These are phyloP conservation scores for Lepisosteus oculatus DNA, from an alignment of 2,113 vertebrate genomes.

Conservation along the genomic window DNA sequence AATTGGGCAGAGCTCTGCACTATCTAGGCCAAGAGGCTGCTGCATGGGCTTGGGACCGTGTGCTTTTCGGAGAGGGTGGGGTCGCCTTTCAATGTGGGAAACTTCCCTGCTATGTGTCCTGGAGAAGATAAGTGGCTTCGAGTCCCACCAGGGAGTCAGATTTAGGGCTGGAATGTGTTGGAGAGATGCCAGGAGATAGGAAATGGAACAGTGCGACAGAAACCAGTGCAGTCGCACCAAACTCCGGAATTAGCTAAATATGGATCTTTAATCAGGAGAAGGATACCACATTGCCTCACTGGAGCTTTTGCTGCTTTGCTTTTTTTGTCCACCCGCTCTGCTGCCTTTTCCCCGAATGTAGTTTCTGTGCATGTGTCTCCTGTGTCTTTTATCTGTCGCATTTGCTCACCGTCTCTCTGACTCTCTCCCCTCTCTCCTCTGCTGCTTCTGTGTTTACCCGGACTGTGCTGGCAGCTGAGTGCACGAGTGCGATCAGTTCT, in stretches of 20 bases:
- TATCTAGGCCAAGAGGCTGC: background rate
- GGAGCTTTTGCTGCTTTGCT: background rate
- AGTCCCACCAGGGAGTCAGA: slow-evolving; percentile 12
- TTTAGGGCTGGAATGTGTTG: slow-evolving; percentile 49
- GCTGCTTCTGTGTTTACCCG: background rate
- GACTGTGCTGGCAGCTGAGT: too few species aligned
- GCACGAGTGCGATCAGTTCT: too few species aligned
- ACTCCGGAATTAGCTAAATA: slow-evolving; percentile 28
- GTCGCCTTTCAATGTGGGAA: slow-evolving; percentile 44
- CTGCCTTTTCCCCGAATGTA: background rate
- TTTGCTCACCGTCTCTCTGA: too few species aligned
- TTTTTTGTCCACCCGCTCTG: background rate
- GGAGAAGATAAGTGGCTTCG: slow-evolving; percentile 42
- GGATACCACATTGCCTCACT: slow-evolving; percentile 20
- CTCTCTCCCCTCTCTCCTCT: background rate
- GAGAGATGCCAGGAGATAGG: slow-evolving; percentile 55
- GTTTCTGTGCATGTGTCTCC: too few species aligned
- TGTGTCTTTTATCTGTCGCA: too few species aligned
- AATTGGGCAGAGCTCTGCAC: background rate
- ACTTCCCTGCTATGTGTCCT: slow-evolving; percentile 40
- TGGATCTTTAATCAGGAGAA: slow-evolving; percentile 28
- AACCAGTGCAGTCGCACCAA: slow-evolving; percentile 25
- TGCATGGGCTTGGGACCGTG: slow-evolving; percentile 36
- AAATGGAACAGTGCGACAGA: slow-evolving; percentile 53
- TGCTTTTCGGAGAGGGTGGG: slow-evolving; percentile 40